Conservation (phyloP, 2,797 vertebrate species). For the Tadarida brasiliensis region DNA sequence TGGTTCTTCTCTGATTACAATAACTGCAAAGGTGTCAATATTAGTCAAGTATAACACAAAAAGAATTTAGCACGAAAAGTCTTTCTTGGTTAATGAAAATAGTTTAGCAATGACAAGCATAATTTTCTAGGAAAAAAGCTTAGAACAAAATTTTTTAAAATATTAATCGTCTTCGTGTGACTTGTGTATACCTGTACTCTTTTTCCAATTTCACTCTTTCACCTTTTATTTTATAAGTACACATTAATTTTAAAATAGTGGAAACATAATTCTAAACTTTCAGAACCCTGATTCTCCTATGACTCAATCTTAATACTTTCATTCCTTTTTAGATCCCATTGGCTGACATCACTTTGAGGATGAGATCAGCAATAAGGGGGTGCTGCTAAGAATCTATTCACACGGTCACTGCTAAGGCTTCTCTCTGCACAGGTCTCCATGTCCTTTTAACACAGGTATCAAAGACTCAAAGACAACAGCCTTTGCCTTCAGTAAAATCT, state of each 20-base stretch:
- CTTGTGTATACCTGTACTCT: background rate
- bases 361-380: background rate
- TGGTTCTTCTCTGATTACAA: background rate
- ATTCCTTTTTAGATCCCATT: background rate
- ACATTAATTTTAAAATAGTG: background rate
- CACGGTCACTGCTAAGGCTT: background rate
- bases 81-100: background rate
- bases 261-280: background rate
- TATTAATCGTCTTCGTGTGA: background rate
- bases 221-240: background rate
- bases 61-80: background rate
- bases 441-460: background rate
- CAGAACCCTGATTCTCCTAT: background rate
- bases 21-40: background rate
- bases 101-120: background rate
- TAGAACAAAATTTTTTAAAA: background rate
- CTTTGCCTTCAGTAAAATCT: background rate
- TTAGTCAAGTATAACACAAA: background rate
- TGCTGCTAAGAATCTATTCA: background rate
- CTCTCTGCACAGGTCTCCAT: too few species aligned
- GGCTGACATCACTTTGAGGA: background rate
- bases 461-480: background rate
- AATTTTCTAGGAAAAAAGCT: background rate
- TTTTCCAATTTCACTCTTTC: background rate
- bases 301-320: background rate